Evolutionary conservation across 2,888 invertebrate species (phyloP).

Genomic region (Sinentomon sp.): DNA sequence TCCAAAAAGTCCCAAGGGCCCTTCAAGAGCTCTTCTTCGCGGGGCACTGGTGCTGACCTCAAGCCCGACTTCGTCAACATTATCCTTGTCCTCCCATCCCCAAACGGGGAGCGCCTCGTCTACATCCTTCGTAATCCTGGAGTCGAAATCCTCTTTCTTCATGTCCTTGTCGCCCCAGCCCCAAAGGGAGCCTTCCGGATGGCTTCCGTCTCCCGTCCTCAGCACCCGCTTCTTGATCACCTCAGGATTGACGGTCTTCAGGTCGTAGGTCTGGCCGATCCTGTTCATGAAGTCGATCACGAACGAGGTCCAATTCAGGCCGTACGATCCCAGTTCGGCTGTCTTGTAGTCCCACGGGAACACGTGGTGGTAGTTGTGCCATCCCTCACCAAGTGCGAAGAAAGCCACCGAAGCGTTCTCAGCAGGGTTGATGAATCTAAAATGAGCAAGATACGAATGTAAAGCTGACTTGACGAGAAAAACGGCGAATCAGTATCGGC

Average conservation of each 20-base stretch:
- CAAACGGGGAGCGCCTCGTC: too few species aligned
- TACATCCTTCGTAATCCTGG: too few species aligned
- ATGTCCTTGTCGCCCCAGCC: constrained; percentile 16
- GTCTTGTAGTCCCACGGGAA: constrained; percentile 26
- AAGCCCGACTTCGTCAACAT: too few species aligned
- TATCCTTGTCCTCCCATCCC: too few species aligned
- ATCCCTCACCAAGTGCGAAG: constrained; percentile 22
- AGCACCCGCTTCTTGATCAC: constrained; percentile 19
- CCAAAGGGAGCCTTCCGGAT: constrained; percentile 12
- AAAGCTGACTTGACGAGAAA: too few species aligned
- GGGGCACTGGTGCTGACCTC: too few species aligned
- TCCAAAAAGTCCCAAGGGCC: too few species aligned
- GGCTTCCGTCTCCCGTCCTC: constrained; percentile 20
- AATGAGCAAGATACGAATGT: too few species aligned
- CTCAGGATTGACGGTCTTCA: constrained; percentile 21
- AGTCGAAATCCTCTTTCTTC: too few species aligned
- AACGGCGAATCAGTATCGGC: too few species aligned
- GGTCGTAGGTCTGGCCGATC: constrained; percentile 23
- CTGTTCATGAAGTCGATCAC: constrained; percentile 23
- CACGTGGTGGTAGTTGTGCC: constrained; percentile 26
- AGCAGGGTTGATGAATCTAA: constrained; percentile 14
- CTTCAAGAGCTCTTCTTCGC: too few species aligned
- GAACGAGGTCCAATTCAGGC: constrained; percentile 23
- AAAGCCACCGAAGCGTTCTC: constrained; percentile 14
- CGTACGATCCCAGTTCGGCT: constrained; percentile 22